Evolutionary conservation across 2,888 invertebrate species (phyloP).

Genomic region (Drosophila austrosaltans): DNA sequence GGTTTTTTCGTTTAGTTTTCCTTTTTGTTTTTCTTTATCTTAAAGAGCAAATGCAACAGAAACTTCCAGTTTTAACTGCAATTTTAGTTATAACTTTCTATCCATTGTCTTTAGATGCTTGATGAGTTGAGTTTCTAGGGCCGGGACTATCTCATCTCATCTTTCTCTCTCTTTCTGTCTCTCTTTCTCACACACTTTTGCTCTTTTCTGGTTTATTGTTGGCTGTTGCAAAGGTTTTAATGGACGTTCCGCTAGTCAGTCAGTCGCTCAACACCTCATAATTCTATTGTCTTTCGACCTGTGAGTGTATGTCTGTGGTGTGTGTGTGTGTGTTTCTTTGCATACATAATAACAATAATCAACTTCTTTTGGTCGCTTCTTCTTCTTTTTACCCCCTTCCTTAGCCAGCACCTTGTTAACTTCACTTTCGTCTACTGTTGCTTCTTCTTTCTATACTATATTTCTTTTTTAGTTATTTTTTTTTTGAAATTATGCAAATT

Average conservation of each 20-base stretch:
- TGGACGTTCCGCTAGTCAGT: slow-evolving; percentile 70
- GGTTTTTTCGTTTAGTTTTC: slow-evolving; percentile 44
- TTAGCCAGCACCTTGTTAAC: slow-evolving; percentile 59
- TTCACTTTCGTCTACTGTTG: slow-evolving; percentile 66
- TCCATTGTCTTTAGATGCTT: slow-evolving; percentile 57
- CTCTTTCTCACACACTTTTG: slow-evolving; percentile 22
- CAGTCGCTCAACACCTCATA: slow-evolving; percentile 75
- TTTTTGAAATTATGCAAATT: slow-evolving; percentile 71
- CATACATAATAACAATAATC: slow-evolving; percentile 72
- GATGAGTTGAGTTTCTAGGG: slow-evolving; percentile 20
- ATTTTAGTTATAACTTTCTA: slow-evolving; percentile 67
- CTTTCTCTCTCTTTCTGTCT: background rate
- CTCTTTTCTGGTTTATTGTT: slow-evolving; percentile 25
- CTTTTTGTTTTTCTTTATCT: slow-evolving; percentile 47
- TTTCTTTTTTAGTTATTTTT: slow-evolving; percentile 23
- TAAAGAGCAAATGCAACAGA: slow-evolving; percentile 28
- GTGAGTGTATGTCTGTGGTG: slow-evolving; percentile 28
- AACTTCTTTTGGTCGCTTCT: slow-evolving; percentile 51
- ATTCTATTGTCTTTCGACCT: slow-evolving; percentile 72
- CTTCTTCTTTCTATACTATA: slow-evolving; percentile 29
- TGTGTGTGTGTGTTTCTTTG: slow-evolving; percentile 43
- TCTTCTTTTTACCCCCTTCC: too few species aligned
- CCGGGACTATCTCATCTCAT: slow-evolving; percentile 25
- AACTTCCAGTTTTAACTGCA: background rate
- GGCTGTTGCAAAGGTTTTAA: slow-evolving; percentile 44